Percentiles rank a stretch among this genome's conserved stretches.
These are phyloP conservation scores for Catocala fraxini DNA, from an alignment of 2,888 invertebrate species.

Conservation along the genomic window DNA sequence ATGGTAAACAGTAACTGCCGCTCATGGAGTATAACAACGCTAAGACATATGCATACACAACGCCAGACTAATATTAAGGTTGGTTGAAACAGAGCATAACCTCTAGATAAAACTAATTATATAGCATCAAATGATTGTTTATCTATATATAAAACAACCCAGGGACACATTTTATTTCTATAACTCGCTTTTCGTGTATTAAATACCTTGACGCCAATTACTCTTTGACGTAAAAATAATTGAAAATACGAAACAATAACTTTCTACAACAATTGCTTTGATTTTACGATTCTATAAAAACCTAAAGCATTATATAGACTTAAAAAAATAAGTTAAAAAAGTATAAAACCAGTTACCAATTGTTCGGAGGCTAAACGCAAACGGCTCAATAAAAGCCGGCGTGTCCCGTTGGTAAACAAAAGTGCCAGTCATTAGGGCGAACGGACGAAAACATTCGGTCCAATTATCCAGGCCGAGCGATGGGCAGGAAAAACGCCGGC, in stretches of 20 bases:
- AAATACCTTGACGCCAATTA: too few species aligned
- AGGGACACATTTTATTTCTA: too few species aligned
- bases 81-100: too few species aligned
- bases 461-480: slow-evolving; percentile 76
- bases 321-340: slow-evolving; percentile 51
- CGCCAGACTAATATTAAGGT: too few species aligned
- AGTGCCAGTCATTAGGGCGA: slow-evolving; percentile 83
- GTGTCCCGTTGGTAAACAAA: slow-evolving; percentile 82
- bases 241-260: too few species aligned
- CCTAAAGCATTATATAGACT: slow-evolving; percentile 30
- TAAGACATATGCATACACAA: too few species aligned
- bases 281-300: slow-evolving; percentile 10
- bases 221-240: not conserved
- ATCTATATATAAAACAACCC: too few species aligned
- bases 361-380: slow-evolving; percentile 71
- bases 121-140: too few species aligned
- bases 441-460: slow-evolving; percentile 81
- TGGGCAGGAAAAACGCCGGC: slow-evolving; percentile 71
- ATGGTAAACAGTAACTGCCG: too few species aligned
- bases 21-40: too few species aligned
- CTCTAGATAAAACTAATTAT: too few species aligned
- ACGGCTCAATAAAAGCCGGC: slow-evolving; percentile 80
- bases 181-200: too few species aligned
- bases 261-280: not conserved
- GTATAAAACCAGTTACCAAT: slow-evolving; percentile 66